These are phyloP conservation scores for Amblyraja radiata DNA, from an alignment of 2,797 vertebrate genomes.

Conservation along the genomic window DNA sequence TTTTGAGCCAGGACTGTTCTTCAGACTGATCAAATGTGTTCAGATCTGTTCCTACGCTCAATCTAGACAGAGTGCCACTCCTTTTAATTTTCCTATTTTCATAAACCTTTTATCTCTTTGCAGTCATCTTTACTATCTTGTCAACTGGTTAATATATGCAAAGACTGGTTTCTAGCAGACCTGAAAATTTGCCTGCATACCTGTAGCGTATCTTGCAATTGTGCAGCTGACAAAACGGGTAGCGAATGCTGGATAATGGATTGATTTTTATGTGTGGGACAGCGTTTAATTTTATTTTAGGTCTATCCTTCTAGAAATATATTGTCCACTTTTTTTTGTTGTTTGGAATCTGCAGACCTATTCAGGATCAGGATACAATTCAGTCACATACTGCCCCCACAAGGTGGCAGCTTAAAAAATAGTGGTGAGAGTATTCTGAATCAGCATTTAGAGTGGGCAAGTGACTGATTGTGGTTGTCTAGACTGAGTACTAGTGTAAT, in stretches of 20 bases:
- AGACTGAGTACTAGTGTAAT: background rate
- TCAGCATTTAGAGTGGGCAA: background rate
- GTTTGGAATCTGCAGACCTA: background rate
- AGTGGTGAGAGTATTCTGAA: background rate
- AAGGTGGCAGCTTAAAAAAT: background rate
- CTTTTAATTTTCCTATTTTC: too few relatives aligned
- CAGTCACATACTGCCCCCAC: conserved; percentile 1
- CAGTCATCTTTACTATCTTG: too few relatives aligned
- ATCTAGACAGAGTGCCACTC: background rate
- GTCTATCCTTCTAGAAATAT: background rate
- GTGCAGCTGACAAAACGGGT: too few relatives aligned
- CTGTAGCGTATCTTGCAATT: too few relatives aligned
- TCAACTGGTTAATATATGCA: too few relatives aligned
- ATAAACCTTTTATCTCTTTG: too few relatives aligned
- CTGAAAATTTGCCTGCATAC: too few relatives aligned
- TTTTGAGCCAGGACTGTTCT: too few relatives aligned
- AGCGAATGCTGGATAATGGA: too few relatives aligned
- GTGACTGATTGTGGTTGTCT: background rate
- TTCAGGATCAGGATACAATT: background rate
- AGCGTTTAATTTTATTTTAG: background rate
- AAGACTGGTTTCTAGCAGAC: too few relatives aligned
- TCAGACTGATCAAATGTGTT: too few relatives aligned
- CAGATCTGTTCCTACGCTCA: background rate
- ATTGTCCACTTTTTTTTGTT: background rate
- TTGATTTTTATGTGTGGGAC: background rate